Evolutionary conservation across 2,797 vertebrate genomes (phyloP).

Genomic region (Danio aesculapii): DNA sequence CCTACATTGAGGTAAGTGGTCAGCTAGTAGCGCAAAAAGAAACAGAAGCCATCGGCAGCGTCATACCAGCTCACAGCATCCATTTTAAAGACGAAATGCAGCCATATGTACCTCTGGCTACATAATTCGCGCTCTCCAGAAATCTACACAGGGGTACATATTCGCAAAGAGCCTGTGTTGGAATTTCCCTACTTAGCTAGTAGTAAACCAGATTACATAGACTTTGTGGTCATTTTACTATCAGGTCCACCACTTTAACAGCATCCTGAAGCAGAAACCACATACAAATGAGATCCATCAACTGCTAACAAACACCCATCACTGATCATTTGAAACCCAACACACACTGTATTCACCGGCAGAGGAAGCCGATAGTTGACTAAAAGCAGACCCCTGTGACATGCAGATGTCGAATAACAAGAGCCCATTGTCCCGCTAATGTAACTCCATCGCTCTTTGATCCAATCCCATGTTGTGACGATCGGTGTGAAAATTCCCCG

Average conservation of each 20-base stretch:
- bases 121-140: too few species aligned
- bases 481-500: constrained; percentile 82
- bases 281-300: constrained; percentile 24
- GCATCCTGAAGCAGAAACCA: neutral
- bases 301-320: constrained; percentile 40
- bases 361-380: constrained; percentile 61
- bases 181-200: too few species aligned
- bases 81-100: too few species aligned
- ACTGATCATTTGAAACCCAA: constrained; percentile 51
- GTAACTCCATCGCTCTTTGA: constrained; percentile 85
- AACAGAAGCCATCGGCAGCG: too few species aligned
- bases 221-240: neutral
- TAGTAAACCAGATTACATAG: too few species aligned
- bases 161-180: too few species aligned
- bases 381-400: constrained; percentile 56
- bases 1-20: too few species aligned
- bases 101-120: too few species aligned
- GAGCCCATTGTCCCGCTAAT: constrained; percentile 81
- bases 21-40: too few species aligned
- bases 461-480: constrained; percentile 83
- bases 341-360: constrained; percentile 57
- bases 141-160: too few species aligned
- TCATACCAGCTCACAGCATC: too few species aligned
- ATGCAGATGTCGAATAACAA: constrained; percentile 81
- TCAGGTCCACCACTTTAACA: neutral